Evolutionary conservation across 1,140 invertebrate species (phyloP).

Genomic region (Pteromalus puparum): DNA sequence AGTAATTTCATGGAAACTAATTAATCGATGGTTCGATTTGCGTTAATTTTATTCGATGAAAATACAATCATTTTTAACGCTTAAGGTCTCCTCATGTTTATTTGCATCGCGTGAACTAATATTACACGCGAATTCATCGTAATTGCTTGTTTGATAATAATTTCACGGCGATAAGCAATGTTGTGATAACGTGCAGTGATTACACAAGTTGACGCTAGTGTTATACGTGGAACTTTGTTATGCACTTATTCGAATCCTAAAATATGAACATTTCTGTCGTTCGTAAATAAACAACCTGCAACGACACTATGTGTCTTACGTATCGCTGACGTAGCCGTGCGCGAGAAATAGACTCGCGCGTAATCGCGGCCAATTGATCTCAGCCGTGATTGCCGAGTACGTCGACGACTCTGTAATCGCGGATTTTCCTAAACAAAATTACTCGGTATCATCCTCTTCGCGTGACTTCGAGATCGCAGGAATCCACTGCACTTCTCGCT

Average conservation of each 20-base stretch:
- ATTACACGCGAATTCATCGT: background rate
- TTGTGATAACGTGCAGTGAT: background rate
- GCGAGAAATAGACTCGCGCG: constrained; percentile 28
- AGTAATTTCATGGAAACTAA: background rate
- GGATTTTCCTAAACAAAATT: constrained; percentile 19
- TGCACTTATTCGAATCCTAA: too few species aligned
- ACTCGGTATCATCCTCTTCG: background rate
- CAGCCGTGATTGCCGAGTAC: background rate
- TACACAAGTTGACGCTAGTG: background rate
- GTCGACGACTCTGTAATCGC: background rate
- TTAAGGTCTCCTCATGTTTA: background rate
- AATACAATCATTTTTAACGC: background rate
- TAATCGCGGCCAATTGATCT: constrained; percentile 22
- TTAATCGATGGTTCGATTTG: background rate
- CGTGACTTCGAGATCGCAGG: too few species aligned
- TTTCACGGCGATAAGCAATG: background rate
- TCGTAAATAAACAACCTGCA: background rate
- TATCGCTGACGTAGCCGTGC: background rate
- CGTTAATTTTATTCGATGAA: background rate
- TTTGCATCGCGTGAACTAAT: background rate
- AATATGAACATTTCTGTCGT: too few species aligned
- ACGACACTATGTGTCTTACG: constrained; percentile 32
- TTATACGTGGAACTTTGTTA: too few species aligned
- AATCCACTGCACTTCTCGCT: too few species aligned
- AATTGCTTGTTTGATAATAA: background rate